Base-by-base conservation (phyloP, 2,797 vertebrate genomes). In the Myoxocephalus aenaeus region DNA sequence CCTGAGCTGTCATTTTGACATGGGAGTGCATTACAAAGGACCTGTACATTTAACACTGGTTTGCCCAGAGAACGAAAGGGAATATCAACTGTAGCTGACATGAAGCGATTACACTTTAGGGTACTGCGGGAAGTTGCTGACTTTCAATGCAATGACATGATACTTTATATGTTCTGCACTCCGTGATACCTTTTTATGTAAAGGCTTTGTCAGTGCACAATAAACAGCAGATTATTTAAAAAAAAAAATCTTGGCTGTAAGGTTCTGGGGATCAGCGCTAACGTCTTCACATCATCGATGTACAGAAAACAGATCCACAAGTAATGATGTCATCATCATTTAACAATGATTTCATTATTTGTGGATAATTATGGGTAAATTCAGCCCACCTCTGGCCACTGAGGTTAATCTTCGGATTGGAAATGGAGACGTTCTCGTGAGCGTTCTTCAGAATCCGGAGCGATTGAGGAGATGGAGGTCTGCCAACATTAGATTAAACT, bases 71-170 rank as follows among this genome's bases (percentile, higher is more conserved):
- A 81, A 64, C 36, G 27, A 75, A 70, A 44, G 66, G 32, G 6
- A 77, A 82, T 17, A 77, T 68, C 20, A 86, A 87, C 4, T 57
- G 34, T 29, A 87, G 42, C 73, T 7, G 17, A 54, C 48, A 36
- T 46, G 59, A 70, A 18, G 56, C 8, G 32, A 77, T 77, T 48
- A 77, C 64, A 68, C 57, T 73, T 36, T 56, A 65, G 42, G 42
- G 72, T 17, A 63, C 59, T 12, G 51, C 58, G 65, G 79, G 65
- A 75, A 80, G 74, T 69, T 64, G 20, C 75, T 74, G 42, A 13
- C 68, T 75, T 77, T 69, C 59, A 66, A 75, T 86, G 84, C 81
- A 81, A 70, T 71, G 64, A 84, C 79, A 74, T 14, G 6, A 74
- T 42, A 78, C 63, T 65, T 61, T 3, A 61, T 58, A 15, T 48